Conservation (phyloP, 2,113 vertebrate species). For the Ictalurus punctatus region DNA sequence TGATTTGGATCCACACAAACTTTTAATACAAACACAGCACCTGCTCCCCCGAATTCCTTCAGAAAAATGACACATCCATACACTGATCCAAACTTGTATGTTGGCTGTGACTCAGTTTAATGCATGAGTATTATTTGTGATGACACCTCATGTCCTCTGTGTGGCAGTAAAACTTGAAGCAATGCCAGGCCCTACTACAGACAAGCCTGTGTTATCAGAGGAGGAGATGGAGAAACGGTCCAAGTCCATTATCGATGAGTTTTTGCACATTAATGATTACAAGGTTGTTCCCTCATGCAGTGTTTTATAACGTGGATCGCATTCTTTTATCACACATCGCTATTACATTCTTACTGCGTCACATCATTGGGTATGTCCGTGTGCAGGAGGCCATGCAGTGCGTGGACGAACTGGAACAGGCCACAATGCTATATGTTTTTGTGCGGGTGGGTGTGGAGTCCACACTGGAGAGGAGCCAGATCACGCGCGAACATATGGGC, state of each 20-base stretch:
- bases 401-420: slow-evolving; percentile 85
- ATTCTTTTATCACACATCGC: background rate
- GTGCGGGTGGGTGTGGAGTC: slow-evolving; percentile 91
- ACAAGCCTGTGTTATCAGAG: slow-evolving; percentile 80
- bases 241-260: slow-evolving; percentile 95
- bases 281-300: slow-evolving; percentile 73
- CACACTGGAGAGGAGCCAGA: slow-evolving; percentile 93
- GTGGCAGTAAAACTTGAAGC: slow-evolving; percentile 81
- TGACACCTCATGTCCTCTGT: background rate
- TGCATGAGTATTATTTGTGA: background rate
- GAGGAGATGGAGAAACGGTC: slow-evolving; percentile 90
- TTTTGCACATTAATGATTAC: slow-evolving; percentile 96
- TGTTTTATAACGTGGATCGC: background rate
- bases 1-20: background rate
- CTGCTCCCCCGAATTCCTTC: background rate
- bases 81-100: background rate
- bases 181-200: slow-evolving; percentile 65
- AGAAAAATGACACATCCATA: background rate
- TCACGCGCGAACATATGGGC: slow-evolving; percentile 95
- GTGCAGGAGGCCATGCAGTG: slow-evolving; percentile 92
- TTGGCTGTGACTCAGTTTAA: background rate
- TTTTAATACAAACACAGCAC: background rate
- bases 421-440: slow-evolving; percentile 81
- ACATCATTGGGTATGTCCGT: background rate
- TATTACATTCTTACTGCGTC: background rate